Conservation (phyloP, 2,888 invertebrate species). For the Odontomyia ornata region DNA sequence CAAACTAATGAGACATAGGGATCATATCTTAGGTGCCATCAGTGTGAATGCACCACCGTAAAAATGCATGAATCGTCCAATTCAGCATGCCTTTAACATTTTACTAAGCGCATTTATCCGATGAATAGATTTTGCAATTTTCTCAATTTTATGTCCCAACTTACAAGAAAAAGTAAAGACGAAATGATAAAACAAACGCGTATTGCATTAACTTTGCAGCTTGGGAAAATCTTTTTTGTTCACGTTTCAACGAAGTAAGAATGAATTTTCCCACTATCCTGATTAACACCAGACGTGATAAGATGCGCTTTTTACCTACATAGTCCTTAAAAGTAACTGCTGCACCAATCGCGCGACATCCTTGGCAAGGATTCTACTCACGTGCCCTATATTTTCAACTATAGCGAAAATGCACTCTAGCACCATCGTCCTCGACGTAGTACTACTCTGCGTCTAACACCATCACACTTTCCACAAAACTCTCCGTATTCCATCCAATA, state of each 20-base stretch:
- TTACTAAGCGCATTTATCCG: too few relatives aligned
- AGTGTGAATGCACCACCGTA: not conserved
- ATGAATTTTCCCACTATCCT: not conserved
- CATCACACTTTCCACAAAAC: too few relatives aligned
- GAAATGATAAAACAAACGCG: too few relatives aligned
- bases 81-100: too few relatives aligned
- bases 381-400: not conserved
- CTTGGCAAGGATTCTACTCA: not conserved
- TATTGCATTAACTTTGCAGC: too few relatives aligned
- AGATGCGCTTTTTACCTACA: not conserved
- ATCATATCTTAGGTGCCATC: too few relatives aligned
- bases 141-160: too few relatives aligned
- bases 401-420: not conserved
- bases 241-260: not conserved
- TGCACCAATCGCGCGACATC: not conserved
- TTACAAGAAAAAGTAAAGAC: too few relatives aligned
- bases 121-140: too few relatives aligned
- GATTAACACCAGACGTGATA: conserved; percentile 30
- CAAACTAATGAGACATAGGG: too few relatives aligned
- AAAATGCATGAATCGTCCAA: too few relatives aligned
- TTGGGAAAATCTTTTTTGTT: not conserved
- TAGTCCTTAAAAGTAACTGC: not conserved
- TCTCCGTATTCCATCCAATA: not conserved
- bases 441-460: not conserved
- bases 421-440: not conserved